Evolutionary conservation across 2,888 invertebrate species (phyloP), one percentile per base, ranked within the genome.

Genomic region (Brachyptera putata): DNA sequence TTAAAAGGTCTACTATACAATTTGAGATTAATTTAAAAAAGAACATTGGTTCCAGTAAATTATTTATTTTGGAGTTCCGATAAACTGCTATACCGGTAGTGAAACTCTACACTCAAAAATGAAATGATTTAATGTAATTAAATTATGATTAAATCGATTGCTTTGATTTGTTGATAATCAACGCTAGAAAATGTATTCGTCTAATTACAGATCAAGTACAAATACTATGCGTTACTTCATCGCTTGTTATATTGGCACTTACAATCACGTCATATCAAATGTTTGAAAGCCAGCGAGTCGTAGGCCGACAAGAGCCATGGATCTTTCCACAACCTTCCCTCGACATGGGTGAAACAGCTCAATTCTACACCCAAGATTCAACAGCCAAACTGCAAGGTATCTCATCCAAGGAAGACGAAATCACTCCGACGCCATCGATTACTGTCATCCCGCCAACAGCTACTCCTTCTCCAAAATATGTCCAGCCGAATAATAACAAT

Each of bases 301-400:
- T 83, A 56, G 89, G 89, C 0, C 80, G 84, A 49, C 80, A 79
- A 69, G 85, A 89, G 72, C 89, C 89, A 1, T 91, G 90, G 90
- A 80, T 80, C 21, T 78, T 72, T 72, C 58, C 68, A 70, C 3
- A 14, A 2, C 9, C 9, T 26, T 7, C 11, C 22, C 24, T 49
- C n/a, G 21, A 46, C 34, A 7, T 34, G 7, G 34, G 37, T 3
- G 16, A 37, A 16, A 2, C 37, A 16, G 13, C 37, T 14, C 13
- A n/a, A 3, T 16, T 37, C n/a, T 16, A 2, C 3, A 13, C n/a
- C 16, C 37, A 37, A 2, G 37, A 16, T 3, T 14, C 13, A 16
- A n/a, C 43, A 11, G 43, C 21, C n/a, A 18, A 16, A 1, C 16
- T 43, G 16, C 43, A 3, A 3, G 3, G 18, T 11, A 16, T 11